phyloP scores from a whole-genome alignment of 2,797 vertebrate species.

The Vultur gryphus region DNA sequence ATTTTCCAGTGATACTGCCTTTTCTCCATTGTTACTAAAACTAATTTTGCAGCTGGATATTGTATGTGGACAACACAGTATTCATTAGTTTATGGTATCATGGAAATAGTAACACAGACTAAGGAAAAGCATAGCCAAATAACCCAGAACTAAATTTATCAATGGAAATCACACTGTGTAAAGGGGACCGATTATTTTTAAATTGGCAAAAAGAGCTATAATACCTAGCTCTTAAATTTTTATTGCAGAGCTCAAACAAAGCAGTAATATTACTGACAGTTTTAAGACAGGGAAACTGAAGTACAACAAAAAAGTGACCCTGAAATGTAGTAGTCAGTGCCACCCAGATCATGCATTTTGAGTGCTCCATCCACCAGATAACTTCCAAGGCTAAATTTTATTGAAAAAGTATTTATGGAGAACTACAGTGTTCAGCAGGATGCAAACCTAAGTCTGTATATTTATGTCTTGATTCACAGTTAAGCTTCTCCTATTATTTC shows the following conservation, averaged over 20 bases:
- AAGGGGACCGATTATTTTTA: background rate
- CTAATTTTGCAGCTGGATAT: slow-evolving; percentile 27
- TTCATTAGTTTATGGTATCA: background rate
- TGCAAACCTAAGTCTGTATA: background rate
- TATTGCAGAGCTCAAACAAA: background rate
- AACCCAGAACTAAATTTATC: background rate
- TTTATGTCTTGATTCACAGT: background rate
- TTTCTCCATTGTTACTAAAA: slow-evolving; percentile 35
- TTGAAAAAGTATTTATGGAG: background rate
- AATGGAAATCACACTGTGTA: background rate
- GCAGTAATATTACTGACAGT: background rate
- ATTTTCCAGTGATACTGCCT: slow-evolving; percentile 70
- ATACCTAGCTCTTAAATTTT: background rate
- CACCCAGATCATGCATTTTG: background rate
- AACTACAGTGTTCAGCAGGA: background rate
- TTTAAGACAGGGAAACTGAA: background rate
- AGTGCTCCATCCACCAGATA: background rate
- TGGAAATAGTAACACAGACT: background rate
- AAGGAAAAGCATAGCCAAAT: background rate
- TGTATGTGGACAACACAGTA: background rate
- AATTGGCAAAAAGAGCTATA: background rate
- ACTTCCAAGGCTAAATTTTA: background rate
- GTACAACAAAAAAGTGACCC: background rate
- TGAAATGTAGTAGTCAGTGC: background rate
- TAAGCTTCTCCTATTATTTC: background rate